A percentile compares a stretch with the other conserved stretches of the same genome.
Conservation (phyloP, 2,797 vertebrate species). For the Esox masquinongy region DNA sequence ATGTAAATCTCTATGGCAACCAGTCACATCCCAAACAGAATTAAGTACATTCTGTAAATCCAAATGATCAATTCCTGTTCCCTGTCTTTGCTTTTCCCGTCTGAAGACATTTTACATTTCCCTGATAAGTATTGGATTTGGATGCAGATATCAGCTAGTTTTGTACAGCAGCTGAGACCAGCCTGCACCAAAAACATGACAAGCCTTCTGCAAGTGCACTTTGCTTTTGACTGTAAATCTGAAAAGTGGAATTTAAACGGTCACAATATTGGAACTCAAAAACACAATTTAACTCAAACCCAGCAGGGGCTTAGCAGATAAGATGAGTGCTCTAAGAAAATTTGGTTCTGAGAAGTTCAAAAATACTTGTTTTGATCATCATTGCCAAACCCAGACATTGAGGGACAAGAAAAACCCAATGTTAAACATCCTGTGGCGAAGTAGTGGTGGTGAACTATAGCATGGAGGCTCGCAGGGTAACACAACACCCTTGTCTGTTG, state of each 20-base stretch:
- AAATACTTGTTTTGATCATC: background rate
- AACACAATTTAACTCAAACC: background rate
- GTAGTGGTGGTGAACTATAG: background rate
- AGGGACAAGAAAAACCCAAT: background rate
- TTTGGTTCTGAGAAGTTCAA: background rate
- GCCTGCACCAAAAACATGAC: background rate
- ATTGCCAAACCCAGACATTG: background rate
- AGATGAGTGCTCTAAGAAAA: background rate
- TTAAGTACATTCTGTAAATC: slow-evolving; percentile 16
- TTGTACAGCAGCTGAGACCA: background rate
- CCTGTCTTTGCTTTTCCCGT: slow-evolving; percentile 12
- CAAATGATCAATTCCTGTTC: slow-evolving; percentile 32
- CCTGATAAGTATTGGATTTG: background rate
- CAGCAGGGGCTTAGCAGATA: background rate
- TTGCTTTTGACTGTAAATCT: slow-evolving; percentile 43
- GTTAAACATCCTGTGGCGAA: background rate
- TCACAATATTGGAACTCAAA: background rate
- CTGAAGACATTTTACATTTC: slow-evolving; percentile 25
- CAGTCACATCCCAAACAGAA: background rate
- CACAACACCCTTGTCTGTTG: slow-evolving; percentile 9
- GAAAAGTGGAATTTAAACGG: background rate
- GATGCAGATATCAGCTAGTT: background rate
- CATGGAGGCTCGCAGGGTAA: slow-evolving; percentile 14
- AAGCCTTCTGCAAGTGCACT: slow-evolving; percentile 12
- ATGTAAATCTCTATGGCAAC: slow-evolving; percentile 21